Conservation (phyloP, 2,113 vertebrate genomes). For the Urocitellus parryii region DNA sequence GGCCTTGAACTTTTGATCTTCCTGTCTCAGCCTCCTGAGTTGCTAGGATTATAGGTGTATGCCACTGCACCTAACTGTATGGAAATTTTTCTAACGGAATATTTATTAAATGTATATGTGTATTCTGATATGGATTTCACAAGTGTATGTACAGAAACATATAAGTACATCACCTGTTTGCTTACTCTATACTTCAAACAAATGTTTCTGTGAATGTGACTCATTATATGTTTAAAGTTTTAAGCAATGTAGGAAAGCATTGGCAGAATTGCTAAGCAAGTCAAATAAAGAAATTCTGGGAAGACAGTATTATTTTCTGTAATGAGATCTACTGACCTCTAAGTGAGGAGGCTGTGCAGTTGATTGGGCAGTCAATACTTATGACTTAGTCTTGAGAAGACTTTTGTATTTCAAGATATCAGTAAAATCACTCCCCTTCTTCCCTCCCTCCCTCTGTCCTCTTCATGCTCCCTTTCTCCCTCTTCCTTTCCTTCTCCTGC, state of each 20-base stretch:
- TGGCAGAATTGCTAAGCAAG: constrained; percentile 52
- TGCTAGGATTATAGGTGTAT: no score
- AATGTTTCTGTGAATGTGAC: constrained; percentile 45
- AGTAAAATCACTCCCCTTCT: neutral
- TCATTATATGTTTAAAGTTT: constrained; percentile 32
- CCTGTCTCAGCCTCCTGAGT: no score
- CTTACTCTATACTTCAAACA: constrained; percentile 11
- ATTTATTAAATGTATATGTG: constrained; percentile 42
- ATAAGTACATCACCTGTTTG: neutral
- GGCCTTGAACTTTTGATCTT: no score
- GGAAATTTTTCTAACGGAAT: constrained; percentile 30
- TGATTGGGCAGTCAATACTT: constrained; percentile 44
- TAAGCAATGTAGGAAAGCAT: constrained; percentile 7
- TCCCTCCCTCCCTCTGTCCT: neutral
- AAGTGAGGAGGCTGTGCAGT: constrained; percentile 15
- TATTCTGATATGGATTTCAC: constrained; percentile 29
- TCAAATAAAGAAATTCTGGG: constrained; percentile 51
- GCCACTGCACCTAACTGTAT: neutral
- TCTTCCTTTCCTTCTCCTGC: neutral
- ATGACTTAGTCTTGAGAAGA: constrained; percentile 34
- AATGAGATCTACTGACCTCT: constrained; percentile 58
- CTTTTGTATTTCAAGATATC: neutral
- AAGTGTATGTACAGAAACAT: constrained; percentile 28
- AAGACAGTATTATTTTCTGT: constrained; percentile 66
- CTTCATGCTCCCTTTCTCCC: neutral